Evolutionary conservation across 2,797 vertebrate species (phyloP).

Genomic region (Sylvia borin): DNA sequence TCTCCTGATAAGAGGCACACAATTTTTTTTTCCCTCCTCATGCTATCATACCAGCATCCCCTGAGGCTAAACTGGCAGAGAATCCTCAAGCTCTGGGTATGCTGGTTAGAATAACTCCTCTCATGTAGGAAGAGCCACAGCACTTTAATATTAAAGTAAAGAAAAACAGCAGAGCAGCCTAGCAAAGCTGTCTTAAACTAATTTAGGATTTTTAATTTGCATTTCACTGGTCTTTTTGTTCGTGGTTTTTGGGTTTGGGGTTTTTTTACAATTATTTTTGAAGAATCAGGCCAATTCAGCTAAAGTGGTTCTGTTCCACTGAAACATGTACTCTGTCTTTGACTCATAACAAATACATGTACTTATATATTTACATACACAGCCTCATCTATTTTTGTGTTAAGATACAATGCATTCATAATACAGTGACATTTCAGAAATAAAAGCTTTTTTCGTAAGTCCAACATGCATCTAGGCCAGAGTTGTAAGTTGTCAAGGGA

Average conservation of each 20-base stretch:
- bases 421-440: background rate
- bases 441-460: background rate
- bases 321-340: background rate
- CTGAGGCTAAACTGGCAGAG: background rate
- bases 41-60: background rate
- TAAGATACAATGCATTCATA: background rate
- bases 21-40: background rate
- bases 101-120: background rate
- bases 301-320: background rate
- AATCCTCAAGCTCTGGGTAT: background rate
- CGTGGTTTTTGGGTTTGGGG: fast-evolving
- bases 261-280: background rate
- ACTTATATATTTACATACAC: background rate
- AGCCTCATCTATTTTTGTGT: background rate
- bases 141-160: background rate
- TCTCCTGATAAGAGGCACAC: background rate
- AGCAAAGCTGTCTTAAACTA: background rate
- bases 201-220: background rate
- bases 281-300: background rate
- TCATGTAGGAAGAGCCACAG: background rate
- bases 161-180: background rate
- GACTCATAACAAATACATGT: background rate
- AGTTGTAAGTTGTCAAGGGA: background rate
- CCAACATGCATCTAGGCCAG: background rate
- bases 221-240: background rate